Evolutionary conservation across 2,797 vertebrate species (phyloP).

Genomic region (Ctenopoma kingsleyae): DNA sequence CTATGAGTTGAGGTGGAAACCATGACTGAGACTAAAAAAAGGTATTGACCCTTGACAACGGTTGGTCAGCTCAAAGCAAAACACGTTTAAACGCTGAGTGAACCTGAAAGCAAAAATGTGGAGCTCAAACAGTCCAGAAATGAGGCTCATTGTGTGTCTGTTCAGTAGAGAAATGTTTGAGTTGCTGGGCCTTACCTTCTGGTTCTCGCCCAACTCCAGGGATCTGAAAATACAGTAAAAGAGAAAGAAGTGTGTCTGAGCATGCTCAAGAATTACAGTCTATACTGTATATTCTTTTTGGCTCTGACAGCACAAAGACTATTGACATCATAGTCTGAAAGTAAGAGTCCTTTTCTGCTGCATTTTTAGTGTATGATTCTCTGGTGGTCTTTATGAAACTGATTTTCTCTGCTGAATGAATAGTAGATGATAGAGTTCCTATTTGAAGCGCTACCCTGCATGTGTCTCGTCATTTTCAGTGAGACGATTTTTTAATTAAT

Average conservation of each 20-base stretch:
- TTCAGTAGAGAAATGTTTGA: conserved; percentile 19
- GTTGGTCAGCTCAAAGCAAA: conserved; percentile 61
- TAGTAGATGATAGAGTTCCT: background rate
- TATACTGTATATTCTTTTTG: conserved; percentile 17
- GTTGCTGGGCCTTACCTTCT: conserved; percentile 24
- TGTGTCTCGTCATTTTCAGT: no score
- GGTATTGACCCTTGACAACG: conserved; percentile 63
- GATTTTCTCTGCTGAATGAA: background rate
- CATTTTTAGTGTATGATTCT: background rate
- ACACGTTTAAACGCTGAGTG: conserved; percentile 62
- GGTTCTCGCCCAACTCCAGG: conserved; percentile 26
- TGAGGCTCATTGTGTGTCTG: conserved; percentile 29
- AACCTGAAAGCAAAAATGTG: conserved; percentile 57
- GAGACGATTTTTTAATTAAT: no score
- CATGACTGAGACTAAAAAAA: conserved; percentile 57
- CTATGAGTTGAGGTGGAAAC: conserved; percentile 56
- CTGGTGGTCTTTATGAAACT: conserved; percentile 3
- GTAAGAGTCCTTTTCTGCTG: background rate
- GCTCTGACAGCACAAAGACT: conserved; percentile 10
- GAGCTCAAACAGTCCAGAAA: conserved; percentile 26
- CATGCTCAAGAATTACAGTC: conserved; percentile 23
- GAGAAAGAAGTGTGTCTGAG: conserved; percentile 28
- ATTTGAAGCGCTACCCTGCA: background rate
- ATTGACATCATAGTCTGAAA: conserved; percentile 12
- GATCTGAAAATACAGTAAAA: conserved; percentile 41